These are phyloP conservation scores for Pogonognathellus flavescens DNA, from an alignment of 1,140 invertebrate genomes.

Conservation along the genomic window DNA sequence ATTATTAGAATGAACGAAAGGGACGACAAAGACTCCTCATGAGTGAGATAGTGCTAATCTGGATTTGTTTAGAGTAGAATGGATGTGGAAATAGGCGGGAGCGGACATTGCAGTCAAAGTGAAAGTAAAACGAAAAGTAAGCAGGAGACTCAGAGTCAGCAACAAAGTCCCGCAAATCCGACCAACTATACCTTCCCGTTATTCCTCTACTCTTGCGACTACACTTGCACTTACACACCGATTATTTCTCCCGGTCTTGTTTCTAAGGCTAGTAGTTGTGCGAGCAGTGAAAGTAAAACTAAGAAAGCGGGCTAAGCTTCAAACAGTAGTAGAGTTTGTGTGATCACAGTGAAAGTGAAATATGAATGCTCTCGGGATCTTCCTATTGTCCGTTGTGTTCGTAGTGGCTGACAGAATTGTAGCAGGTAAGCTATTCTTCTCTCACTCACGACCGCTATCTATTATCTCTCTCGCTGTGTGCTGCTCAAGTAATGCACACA, in stretches of 20 bases:
- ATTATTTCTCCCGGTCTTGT: not conserved
- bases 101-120: constrained; percentile 52
- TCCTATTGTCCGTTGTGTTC: constrained; percentile 62
- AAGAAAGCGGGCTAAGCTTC: constrained; percentile 46
- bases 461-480: not conserved
- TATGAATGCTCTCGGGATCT: constrained; percentile 66
- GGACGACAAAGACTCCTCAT: constrained; percentile 26
- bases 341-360: constrained; percentile 64
- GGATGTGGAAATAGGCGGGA: constrained; percentile 46
- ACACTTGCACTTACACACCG: not conserved
- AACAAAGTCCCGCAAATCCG: not conserved
- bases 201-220: no score
- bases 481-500: no score
- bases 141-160: not conserved
- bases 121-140: constrained; percentile 41
- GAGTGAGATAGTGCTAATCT: constrained; percentile 57
- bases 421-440: constrained; percentile 59
- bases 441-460: not conserved
- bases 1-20: constrained; percentile 31
- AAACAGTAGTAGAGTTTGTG: constrained; percentile 8
- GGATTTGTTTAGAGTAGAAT: constrained; percentile 54
- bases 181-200: not conserved
- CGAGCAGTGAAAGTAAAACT: constrained; percentile 8
- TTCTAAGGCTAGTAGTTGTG: not conserved
- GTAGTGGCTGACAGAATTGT: constrained; percentile 65